These are phyloP conservation scores for Thalassoma bifasciatum DNA, from an alignment of 2,113 vertebrate species.

Conservation along the genomic window DNA sequence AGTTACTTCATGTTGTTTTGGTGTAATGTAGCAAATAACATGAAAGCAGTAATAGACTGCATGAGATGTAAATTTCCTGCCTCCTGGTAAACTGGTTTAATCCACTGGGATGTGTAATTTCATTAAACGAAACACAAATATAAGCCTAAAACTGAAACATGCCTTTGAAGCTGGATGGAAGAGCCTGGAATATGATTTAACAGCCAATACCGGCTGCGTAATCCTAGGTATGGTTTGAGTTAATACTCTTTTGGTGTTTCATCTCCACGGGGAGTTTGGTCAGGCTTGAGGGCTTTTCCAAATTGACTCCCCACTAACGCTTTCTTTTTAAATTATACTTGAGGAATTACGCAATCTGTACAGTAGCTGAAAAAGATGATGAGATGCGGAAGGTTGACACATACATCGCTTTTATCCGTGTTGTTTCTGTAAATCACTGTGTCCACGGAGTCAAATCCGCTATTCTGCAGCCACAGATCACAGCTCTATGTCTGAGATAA, in stretches of 20 bases:
- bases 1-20: background rate
- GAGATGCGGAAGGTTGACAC: background rate
- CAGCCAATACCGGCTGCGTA: background rate
- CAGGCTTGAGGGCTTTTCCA: background rate
- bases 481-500: constrained; percentile 1
- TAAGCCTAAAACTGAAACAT: background rate
- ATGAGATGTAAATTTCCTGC: background rate
- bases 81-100: background rate
- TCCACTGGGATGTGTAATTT: background rate
- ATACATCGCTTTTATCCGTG: background rate
- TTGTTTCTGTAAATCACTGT: background rate
- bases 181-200: background rate
- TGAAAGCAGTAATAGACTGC: background rate
- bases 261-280: background rate
- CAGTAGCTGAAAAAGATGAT: background rate
- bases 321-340: background rate
- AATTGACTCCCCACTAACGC: background rate
- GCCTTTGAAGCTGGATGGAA: background rate
- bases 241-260: background rate
- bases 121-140: background rate
- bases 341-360: background rate
- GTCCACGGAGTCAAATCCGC: background rate
- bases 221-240: background rate
- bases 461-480: constrained; percentile 12
- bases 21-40: background rate